Conservation (phyloP, 2,888 invertebrate genomes). For the Cetonia aurata region DNA sequence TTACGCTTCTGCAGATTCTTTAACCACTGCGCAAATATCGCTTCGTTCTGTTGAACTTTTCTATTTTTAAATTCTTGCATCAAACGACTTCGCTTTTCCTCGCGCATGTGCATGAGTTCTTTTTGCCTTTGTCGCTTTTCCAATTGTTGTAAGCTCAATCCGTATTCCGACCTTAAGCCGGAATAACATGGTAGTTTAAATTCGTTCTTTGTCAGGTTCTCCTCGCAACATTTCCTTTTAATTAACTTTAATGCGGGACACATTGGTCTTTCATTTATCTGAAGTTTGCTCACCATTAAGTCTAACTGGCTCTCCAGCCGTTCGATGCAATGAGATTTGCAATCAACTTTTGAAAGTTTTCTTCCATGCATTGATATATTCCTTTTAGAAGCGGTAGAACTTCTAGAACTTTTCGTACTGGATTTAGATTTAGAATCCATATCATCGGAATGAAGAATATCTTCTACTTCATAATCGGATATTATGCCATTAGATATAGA, state of each 20-base stretch:
- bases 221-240: constrained; percentile 63
- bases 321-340: constrained; percentile 64
- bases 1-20: constrained; percentile 60
- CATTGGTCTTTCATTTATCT: constrained; percentile 59
- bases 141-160: constrained; percentile 67
- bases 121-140: constrained; percentile 64
- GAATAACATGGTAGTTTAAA: constrained; percentile 68
- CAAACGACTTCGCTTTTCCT: constrained; percentile 66
- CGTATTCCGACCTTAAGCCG: constrained; percentile 70
- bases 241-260: constrained; percentile 63
- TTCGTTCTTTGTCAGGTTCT: constrained; percentile 62
- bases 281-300: constrained; percentile 59
- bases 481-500: constrained; percentile 12
- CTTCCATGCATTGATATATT: not conserved
- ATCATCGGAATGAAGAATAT: constrained; percentile 29
- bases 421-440: constrained; percentile 37
- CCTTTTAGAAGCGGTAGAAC: constrained; percentile 12
- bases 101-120: constrained; percentile 63
- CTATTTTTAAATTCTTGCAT: constrained; percentile 62
- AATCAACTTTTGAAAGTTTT: constrained; percentile 55
- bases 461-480: constrained; percentile 34
- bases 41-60: constrained; percentile 67
- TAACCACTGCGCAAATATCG: constrained; percentile 70
- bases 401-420: constrained; percentile 15
- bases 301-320: constrained; percentile 60